Base-by-base conservation (phyloP, 2,113 vertebrate species). In the Microtus richardsoni region DNA sequence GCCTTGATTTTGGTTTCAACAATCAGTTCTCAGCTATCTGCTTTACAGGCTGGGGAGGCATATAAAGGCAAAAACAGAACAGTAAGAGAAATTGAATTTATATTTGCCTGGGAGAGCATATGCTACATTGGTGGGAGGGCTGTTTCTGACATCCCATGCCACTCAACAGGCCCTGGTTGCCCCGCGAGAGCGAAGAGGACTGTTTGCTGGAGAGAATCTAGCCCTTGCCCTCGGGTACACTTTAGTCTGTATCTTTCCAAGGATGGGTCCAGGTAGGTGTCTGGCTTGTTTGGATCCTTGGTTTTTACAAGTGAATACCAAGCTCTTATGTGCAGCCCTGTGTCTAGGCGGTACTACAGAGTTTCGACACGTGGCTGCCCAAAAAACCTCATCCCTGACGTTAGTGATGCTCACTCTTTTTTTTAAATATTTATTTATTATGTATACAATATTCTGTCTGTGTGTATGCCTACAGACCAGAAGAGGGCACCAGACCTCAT, bases 1-100 rank as follows among this genome's bases (percentile, higher is more conserved):
- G 22, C 13, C 52, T 54, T 73, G 36, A 84, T 93, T 95, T 96
- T 68, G 70, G 92, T 93, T 96, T 95, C 93, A 89, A 91, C 52
- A 60, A 80, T 92, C 79, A 93, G 4, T 91, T 95, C 78, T 86
- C 73, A 79, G 44, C 85, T 87, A 47, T 84, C n/a, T 91, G 36
- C n/a, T 79, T 73, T n/a, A 78, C 62, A 49, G 85, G 85, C 39
- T 93, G 68, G 80, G n/a, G 62, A 92, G 17, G 36, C 30, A 90
- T 2, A 12, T 30, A 66, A 62, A 26, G 86, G 82, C 54, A 92
- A 97, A 78, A 96, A 17, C 52, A 85, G 91, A 89, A 82, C 49
- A 93, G 60, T 90, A 88, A 93, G 54, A 96, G 94, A 86, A 92
- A 71, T 54, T 80, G 52, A 88, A 79, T 88, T 79, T 70, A n/a